These are phyloP conservation scores for Tragelaphus imberbis DNA, from an alignment of 2,113 vertebrate genomes.

Conservation along the genomic window DNA sequence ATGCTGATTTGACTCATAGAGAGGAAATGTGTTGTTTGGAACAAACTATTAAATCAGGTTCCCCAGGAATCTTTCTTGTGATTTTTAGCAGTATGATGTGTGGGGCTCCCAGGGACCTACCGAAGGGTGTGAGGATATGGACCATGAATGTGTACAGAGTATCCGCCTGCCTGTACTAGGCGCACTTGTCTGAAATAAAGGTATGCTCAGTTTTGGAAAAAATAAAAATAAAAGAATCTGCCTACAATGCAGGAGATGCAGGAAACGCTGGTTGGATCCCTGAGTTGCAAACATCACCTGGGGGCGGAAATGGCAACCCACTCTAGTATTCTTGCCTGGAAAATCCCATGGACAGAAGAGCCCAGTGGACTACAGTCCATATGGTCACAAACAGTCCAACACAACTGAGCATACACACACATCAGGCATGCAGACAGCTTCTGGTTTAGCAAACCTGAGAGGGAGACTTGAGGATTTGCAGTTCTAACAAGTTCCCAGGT, in stretches of 20 bases:
- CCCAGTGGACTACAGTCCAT: not conserved
- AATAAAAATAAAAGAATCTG: not conserved
- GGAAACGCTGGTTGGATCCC: not conserved
- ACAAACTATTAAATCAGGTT: not conserved
- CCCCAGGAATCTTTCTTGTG: not conserved
- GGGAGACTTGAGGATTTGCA: not conserved
- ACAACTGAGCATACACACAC: not conserved
- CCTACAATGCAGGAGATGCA: not conserved
- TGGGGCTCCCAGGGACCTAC: not conserved
- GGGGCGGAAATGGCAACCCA: not conserved
- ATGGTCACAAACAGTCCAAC: not conserved
- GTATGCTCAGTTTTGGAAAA: not conserved
- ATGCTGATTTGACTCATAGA: not conserved
- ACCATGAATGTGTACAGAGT: not conserved
- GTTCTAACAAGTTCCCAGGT: not conserved
- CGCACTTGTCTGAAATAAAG: constrained; percentile 39
- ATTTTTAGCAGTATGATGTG: not conserved
- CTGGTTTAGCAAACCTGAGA: not conserved
- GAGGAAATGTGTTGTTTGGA: not conserved
- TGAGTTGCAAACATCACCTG: not conserved
- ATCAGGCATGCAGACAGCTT: not conserved
- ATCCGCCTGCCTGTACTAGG: not conserved
- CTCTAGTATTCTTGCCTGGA: not conserved
- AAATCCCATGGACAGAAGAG: not conserved
- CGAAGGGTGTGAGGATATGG: not conserved